Percentiles rank a stretch among this genome's conserved stretches.
These are phyloP conservation scores for Planococcus citri DNA, from an alignment of 1,140 invertebrate genomes.

Conservation along the genomic window DNA sequence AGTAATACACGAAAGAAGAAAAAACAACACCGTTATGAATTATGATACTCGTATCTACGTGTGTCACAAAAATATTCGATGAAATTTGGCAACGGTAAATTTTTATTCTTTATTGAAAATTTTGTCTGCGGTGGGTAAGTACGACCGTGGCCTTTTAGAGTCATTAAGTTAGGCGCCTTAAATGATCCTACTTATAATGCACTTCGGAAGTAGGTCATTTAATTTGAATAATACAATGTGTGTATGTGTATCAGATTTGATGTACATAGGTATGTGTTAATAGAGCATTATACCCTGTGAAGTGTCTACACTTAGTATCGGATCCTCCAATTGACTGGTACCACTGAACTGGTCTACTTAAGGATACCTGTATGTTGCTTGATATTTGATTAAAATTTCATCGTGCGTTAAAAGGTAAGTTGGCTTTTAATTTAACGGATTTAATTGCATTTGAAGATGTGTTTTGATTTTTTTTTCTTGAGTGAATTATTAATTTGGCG, in stretches of 20 bases:
- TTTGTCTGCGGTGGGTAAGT: background rate
- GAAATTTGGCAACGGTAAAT: no score
- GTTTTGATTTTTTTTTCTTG: no score
- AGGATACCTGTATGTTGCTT: background rate
- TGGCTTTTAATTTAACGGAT: no score
- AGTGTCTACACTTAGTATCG: background rate
- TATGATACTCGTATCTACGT: no score
- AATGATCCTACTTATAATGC: background rate
- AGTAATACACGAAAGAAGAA: no score
- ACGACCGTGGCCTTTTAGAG: background rate
- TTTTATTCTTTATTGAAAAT: no score
- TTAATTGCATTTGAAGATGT: no score
- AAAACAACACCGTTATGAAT: no score
- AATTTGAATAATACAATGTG: constrained; percentile 16
- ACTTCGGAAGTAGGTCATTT: constrained; percentile 16
- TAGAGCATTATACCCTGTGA: background rate
- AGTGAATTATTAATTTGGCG: no score
- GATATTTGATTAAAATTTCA: background rate
- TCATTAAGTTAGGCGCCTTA: background rate
- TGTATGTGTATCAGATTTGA: background rate
- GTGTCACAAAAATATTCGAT: no score
- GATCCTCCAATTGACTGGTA: constrained; percentile 1
- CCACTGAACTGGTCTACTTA: background rate
- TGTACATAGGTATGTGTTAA: background rate
- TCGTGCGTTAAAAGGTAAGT: background rate